These are phyloP conservation scores for Hippocampus guttulatus DNA, from an alignment of 2,113 vertebrate genomes.

Conservation along the genomic window DNA sequence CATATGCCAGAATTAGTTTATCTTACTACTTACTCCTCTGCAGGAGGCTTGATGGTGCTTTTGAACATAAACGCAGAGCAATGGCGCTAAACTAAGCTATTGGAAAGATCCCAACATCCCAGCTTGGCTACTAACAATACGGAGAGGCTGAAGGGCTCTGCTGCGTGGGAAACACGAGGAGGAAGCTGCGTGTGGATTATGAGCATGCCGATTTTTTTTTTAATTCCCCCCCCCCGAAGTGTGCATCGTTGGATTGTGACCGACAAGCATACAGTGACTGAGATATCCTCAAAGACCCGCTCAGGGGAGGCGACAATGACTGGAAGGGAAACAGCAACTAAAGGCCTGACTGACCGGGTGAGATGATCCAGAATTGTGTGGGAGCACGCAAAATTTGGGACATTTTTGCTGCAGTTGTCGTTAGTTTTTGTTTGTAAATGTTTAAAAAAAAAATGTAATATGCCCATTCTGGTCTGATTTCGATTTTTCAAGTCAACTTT, in stretches of 20 bases:
- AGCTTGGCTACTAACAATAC: neutral
- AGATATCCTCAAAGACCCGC: constrained; percentile 8
- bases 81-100: neutral
- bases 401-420: too few species aligned
- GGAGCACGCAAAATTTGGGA: too few species aligned
- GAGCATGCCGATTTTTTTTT: constrained; percentile 18
- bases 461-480: too few species aligned
- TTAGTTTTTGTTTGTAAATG: too few species aligned
- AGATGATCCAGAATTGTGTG: too few species aligned
- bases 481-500: too few species aligned
- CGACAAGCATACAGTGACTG: constrained; percentile 42
- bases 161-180: constrained; percentile 5
- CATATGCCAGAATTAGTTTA: neutral
- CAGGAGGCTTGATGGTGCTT: neutral
- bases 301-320: constrained; percentile 16
- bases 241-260: constrained; percentile 27
- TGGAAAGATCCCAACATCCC: neutral
- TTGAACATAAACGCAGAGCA: neutral
- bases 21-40: neutral
- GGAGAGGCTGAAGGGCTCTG: constrained; percentile 15
- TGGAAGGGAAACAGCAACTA: too few species aligned
- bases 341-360: neutral
- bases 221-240: constrained; percentile 24
- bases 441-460: too few species aligned
- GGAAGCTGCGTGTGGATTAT: constrained; percentile 15